Conservation (phyloP, 2,113 vertebrate species). For the Puntigrus tetrazona region DNA sequence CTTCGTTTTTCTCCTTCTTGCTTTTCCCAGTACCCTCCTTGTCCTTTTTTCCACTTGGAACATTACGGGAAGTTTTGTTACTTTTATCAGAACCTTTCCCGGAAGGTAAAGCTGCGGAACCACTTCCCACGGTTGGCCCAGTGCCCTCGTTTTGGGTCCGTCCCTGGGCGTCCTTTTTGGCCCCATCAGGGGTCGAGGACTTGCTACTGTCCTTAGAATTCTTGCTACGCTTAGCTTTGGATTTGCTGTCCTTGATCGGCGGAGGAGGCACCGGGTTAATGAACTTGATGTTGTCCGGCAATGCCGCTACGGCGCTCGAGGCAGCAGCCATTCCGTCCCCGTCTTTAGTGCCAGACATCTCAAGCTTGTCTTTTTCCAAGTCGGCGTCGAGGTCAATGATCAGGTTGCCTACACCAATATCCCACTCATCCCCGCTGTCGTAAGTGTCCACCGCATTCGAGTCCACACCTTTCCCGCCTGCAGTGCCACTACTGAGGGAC, state of each 20-base stretch:
- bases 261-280: slow-evolving; percentile 94
- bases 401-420: slow-evolving; percentile 99
- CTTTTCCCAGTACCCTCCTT: slow-evolving; percentile 92
- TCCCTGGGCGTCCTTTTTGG: slow-evolving; percentile 90
- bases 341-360: slow-evolving; percentile 99
- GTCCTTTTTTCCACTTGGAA: slow-evolving; percentile 90
- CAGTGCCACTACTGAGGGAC: slow-evolving; percentile 99
- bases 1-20: slow-evolving; percentile 96
- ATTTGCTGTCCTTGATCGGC: slow-evolving; percentile 97
- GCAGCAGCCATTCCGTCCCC: slow-evolving; percentile 85
- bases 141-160: slow-evolving; percentile 83
- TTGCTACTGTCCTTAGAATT: slow-evolving; percentile 96
- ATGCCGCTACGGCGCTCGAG: slow-evolving; percentile 91
- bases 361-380: slow-evolving; percentile 99
- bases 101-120: slow-evolving; percentile 73
- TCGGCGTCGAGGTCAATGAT: slow-evolving; percentile 99
- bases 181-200: slow-evolving; percentile 84
- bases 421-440: slow-evolving; percentile 99
- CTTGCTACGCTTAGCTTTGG: slow-evolving; percentile 98
- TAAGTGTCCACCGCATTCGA: slow-evolving; percentile 99
- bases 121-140: slow-evolving; percentile 69
- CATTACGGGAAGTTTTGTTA: slow-evolving; percentile 86
- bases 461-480: slow-evolving; percentile 99
- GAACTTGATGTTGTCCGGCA: slow-evolving; percentile 98
- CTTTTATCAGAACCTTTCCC: slow-evolving; percentile 89